Evolutionary conservation across 2,888 invertebrate genomes (phyloP), one percentile per base, ranked within the genome.

Genomic region (Furcula furcula): DNA sequence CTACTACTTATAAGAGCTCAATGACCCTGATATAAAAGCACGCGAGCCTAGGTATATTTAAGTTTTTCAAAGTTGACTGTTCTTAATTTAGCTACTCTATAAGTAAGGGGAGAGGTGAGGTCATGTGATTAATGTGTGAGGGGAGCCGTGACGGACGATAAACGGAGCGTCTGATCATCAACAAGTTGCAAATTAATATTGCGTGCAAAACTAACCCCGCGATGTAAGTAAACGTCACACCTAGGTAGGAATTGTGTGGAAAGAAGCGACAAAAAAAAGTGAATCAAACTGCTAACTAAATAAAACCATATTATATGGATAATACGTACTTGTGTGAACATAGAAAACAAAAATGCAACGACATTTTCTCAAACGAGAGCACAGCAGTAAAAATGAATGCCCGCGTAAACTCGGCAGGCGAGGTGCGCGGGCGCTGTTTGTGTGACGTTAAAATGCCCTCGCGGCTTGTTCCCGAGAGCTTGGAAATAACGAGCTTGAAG

Each of bases 111-210:
- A 69, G 65, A 76, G 72, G 73, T 75, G 70, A 80, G 81, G 82
- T 81, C 85, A 81, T 71, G 77, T 86, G 87, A 87, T 84, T 78
- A 85, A 86, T 86, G 80, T 64, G 70, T 44, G 65, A 65, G 73
- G 69, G 76, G 69, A 50, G 56, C 58, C 69, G 62, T 68, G 75
- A 69, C 72, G 67, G 59, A 61, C 77, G 71, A 75, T 81, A 76
- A 80, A 80, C 77, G 72, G 49, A 58, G 57, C 64, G 67, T 66
- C 64, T 68, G 75, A 82, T 82, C 79, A 82, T 87, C 87, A 87
- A 87, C 87, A 87, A 87, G 87, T 86, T 86, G 87, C 85, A 82
- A 87, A 87, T 86, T 86, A 85, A 85, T 85, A 83, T 80, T 68
- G 63, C 65, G 57, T 60, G 56, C 50, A 34, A 46, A 48, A 63